These are phyloP conservation scores for Perca fluviatilis DNA, from an alignment of 2,113 vertebrate genomes.

Conservation along the genomic window DNA sequence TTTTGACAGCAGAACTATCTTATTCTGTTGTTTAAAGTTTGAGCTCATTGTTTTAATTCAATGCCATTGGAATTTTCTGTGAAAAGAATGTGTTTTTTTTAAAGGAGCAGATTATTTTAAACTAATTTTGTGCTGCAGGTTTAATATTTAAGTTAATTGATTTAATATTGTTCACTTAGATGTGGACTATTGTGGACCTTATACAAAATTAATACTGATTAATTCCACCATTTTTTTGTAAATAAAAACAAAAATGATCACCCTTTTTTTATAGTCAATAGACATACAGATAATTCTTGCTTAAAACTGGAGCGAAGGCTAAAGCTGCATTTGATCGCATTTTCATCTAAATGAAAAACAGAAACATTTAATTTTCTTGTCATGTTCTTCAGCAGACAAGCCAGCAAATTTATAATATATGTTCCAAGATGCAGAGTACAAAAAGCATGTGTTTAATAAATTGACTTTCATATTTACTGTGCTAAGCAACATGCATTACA, in stretches of 20 bases:
- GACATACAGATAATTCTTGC: not conserved
- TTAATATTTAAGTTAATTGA: no score
- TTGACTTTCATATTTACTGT: slow-evolving; percentile 21
- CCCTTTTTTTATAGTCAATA: not conserved
- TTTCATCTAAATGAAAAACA: slow-evolving; percentile 3
- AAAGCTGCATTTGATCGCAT: slow-evolving; percentile 7
- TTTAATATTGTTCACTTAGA: no score
- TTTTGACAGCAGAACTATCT: slow-evolving; percentile 49
- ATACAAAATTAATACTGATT: not conserved
- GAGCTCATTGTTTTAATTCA: not conserved
- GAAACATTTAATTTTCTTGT: slow-evolving; percentile 13
- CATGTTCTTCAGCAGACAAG: slow-evolving; percentile 16
- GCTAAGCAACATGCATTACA: slow-evolving; percentile 27
- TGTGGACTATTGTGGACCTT: no score
- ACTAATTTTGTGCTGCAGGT: no score
- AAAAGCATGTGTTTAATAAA: slow-evolving; percentile 38
- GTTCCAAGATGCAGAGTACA: not conserved
- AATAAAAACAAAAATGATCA: not conserved
- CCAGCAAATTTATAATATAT: not conserved
- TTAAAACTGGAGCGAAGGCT: not conserved
- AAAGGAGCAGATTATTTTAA: no score
- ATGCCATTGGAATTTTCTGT: no score
- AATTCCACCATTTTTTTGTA: not conserved
- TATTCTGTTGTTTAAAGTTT: slow-evolving; percentile 13
- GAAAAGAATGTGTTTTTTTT: no score